Evolutionary conservation across 2,888 invertebrate species (phyloP).

Genomic region (Eledone cirrhosa): DNA sequence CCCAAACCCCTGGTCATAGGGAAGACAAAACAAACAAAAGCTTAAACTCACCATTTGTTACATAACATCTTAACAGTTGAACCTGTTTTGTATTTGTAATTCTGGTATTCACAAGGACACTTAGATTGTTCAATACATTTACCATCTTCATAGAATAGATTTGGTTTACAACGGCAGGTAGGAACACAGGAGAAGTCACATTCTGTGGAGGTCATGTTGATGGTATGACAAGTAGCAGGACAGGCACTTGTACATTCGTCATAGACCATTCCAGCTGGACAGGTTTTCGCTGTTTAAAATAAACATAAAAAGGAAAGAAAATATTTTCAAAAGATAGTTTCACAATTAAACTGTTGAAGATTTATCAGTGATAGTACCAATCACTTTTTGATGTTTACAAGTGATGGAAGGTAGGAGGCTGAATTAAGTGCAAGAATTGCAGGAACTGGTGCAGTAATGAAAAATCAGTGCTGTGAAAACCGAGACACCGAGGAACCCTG

Average conservation of each 20-base stretch:
- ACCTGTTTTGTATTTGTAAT: conserved; percentile 1
- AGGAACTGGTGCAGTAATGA: too few relatives aligned
- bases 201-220: neutral
- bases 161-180: conserved; percentile 1
- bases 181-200: conserved; percentile 21
- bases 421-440: too few relatives aligned
- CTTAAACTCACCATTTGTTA: conserved; percentile 25
- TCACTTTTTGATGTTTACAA: too few relatives aligned
- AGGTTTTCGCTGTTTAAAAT: neutral
- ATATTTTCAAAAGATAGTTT: too few relatives aligned
- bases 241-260: conserved; percentile 22
- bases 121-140: conserved; percentile 1
- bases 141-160: conserved; percentile 19
- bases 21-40: neutral
- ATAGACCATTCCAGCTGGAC: conserved; percentile 15
- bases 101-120: conserved; percentile 26
- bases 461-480: too few relatives aligned
- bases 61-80: conserved; percentile 15
- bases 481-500: too few relatives aligned
- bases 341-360: too few relatives aligned
- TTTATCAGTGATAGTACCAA: too few relatives aligned
- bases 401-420: too few relatives aligned
- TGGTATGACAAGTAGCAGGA: conserved; percentile 5
- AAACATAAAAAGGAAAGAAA: too few relatives aligned
- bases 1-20: too few relatives aligned